phyloP scores from a whole-genome alignment of 2,888 invertebrate species.

The Troilus luridus region DNA sequence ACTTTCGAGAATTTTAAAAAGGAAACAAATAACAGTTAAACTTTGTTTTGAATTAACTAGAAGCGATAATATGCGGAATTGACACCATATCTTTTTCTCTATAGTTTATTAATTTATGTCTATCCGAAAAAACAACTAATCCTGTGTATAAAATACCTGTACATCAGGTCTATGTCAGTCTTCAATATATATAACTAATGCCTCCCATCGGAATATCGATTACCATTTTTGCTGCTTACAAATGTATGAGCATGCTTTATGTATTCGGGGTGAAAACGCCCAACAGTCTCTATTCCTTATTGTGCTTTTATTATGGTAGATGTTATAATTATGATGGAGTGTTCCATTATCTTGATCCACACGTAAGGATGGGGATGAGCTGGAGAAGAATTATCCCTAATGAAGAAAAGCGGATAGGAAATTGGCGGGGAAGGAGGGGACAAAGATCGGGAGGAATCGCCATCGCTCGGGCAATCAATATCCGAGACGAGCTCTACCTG shows the following conservation, averaged over 20 bases:
- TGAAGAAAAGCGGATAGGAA: not conserved
- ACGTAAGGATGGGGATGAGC: not conserved
- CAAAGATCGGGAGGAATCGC: constrained; percentile 13
- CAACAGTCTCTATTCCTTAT: not conserved
- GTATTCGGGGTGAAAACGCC: not conserved
- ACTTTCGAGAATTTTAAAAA: no score
- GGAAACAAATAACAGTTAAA: no score
- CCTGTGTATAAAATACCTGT: no score
- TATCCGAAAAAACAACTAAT: no score
- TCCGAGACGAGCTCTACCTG: not conserved
- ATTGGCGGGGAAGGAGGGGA: not conserved
- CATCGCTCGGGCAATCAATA: constrained; percentile 32
- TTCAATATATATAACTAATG: not conserved
- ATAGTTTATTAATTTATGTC: no score
- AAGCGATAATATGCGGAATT: no score
- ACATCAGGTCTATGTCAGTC: not conserved
- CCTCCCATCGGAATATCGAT: not conserved
- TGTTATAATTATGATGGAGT: not conserved
- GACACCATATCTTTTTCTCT: no score
- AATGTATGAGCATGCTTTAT: not conserved
- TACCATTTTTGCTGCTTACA: not conserved
- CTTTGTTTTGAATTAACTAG: no score
- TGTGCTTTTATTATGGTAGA: not conserved
- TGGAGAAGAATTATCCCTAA: not conserved
- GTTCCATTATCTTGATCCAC: not conserved